Evolutionary conservation across 1,140 invertebrate species (phyloP).

Genomic region (Hesperophylax magnus): DNA sequence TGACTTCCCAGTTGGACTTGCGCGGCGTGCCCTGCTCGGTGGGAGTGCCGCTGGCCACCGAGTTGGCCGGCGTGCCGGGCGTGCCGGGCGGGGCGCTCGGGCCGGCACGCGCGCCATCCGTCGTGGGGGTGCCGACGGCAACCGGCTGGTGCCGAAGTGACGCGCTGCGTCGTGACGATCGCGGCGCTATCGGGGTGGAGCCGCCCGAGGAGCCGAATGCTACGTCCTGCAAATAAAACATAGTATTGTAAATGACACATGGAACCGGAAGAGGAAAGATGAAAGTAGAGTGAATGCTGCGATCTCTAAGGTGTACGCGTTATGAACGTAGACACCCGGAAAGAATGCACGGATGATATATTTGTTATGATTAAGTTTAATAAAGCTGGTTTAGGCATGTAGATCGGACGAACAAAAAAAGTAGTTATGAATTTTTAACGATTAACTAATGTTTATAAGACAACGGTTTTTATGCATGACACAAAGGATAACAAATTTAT

Average conservation of each 20-base stretch:
- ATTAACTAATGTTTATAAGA: too few species aligned
- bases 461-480: too few species aligned
- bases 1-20: conserved; percentile 87
- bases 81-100: conserved; percentile 52
- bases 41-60: conserved; percentile 27
- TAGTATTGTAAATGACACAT: not conserved
- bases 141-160: conserved; percentile 60
- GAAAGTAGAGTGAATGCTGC: too few species aligned
- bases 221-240: conserved; percentile 33
- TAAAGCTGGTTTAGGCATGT: too few species aligned
- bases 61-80: conserved; percentile 27
- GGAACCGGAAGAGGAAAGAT: too few species aligned
- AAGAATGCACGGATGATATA: too few species aligned
- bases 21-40: conserved; percentile 66
- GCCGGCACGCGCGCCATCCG: not conserved
- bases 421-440: too few species aligned
- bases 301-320: too few species aligned
- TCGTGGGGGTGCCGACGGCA: not conserved
- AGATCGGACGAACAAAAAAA: too few species aligned
- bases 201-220: conserved; percentile 24
- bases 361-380: too few species aligned
- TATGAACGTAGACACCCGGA: too few species aligned
- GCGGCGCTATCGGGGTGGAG: not conserved
- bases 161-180: conserved; percentile 62
- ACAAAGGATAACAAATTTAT: too few species aligned